phyloP scores from a whole-genome alignment of 1,140 invertebrate species.

The Bilobella aurantiaca region DNA sequence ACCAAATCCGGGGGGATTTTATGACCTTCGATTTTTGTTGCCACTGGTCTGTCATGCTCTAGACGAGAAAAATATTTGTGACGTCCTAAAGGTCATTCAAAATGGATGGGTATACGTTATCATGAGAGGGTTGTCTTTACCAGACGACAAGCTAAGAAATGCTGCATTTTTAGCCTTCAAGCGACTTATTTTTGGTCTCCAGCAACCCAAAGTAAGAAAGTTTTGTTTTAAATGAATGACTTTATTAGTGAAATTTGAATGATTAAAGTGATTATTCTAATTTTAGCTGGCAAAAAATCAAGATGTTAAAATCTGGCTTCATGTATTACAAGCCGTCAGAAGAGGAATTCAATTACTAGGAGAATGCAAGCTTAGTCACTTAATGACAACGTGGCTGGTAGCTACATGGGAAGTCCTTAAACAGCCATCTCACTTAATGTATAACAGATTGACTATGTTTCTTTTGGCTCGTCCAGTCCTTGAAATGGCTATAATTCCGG shows the following conservation, averaged over 20 bases:
- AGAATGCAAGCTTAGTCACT: conserved; percentile 17
- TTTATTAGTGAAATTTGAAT: no score
- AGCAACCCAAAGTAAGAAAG: conserved; percentile 18
- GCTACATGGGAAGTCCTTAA: conserved; percentile 21
- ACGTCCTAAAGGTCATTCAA: conserved; percentile 20
- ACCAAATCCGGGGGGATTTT: conserved; percentile 7
- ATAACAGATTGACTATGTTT: conserved; percentile 18
- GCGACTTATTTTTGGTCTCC: conserved; percentile 22
- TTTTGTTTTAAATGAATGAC: not conserved
- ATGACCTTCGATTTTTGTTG: conserved; percentile 32
- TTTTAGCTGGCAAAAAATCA: conserved; percentile 14
- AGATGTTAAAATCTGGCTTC: conserved; percentile 32
- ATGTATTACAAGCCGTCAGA: conserved; percentile 26
- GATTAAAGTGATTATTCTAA: no score
- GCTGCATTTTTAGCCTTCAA: conserved; percentile 24
- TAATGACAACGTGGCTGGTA: conserved; percentile 30
- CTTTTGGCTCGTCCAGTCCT: conserved; percentile 32
- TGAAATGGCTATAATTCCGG: conserved; percentile 32
- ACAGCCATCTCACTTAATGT: conserved; percentile 30
- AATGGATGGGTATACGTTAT: conserved; percentile 34
- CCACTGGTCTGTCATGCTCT: conserved; percentile 30
- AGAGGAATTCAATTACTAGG: conserved; percentile 24
- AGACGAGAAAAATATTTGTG: conserved; percentile 32
- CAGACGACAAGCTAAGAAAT: conserved; percentile 17
- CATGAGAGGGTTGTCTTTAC: conserved; percentile 22